Base-by-base conservation (phyloP, 2,797 vertebrate species). In the Esox masquinongy region DNA sequence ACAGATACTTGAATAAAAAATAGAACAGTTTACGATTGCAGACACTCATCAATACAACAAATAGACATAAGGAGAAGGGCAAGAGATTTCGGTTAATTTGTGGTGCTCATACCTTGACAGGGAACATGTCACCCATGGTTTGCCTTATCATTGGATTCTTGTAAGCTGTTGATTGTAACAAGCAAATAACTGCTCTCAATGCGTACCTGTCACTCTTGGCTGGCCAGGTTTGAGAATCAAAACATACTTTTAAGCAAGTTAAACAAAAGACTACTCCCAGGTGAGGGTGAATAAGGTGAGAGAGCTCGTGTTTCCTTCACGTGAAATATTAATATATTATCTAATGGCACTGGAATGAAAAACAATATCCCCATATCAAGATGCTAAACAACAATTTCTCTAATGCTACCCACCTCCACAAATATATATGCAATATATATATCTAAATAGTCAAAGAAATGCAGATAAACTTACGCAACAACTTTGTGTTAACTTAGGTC, bases 341-440 rank as follows among this genome's bases (percentile, higher is more conserved):
- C 51, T 47, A 77, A 87, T 86, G 77, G 70, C 15, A 72, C 77
- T 80, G 43, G 73, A 88, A 89, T 88, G 80, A 86, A 63, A 91
- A 91, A 86, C 71, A 56, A 89, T 83, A 85, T 72, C 81, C 74
- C 79, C 73, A 87, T 85, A 90, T 86, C 76, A 84, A 88, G 75
- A 90, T 80, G 86, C 80, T 84, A 84, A 91, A 92, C 88, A 87
- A 87, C 81, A 80, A 85, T 80, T 81, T 88, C 73, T 90, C 87
- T 93, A 92, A 91, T 70, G 79, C 92, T 92, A 93, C 84, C 88
- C 86, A 93, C 88, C 79, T 77, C 86, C 92, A 94, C 92, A 91
- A 88, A 92, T 84, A 90, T 85, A 89, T 80, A 87, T 77, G 43
- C 12, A 8, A 61, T 61, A 61, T 26, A 59, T 86, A 85, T 81